Base-by-base conservation (phyloP, 2,113 vertebrate species). In the Corythornis madagascariensis region DNA sequence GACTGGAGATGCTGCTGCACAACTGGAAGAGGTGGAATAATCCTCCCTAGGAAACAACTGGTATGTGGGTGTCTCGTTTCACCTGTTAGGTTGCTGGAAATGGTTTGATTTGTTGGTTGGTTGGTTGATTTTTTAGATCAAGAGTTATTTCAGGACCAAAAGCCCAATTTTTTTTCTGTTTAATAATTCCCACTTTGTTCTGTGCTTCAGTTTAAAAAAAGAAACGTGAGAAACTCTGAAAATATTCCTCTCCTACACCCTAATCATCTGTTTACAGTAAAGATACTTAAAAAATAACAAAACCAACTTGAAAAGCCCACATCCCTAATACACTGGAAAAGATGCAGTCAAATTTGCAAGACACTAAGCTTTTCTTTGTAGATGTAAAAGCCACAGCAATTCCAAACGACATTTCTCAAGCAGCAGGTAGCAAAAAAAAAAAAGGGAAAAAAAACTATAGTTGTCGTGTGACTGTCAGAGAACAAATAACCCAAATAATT, bases 341-440 rank as follows among this genome's bases (percentile, higher is more conserved):
- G 74, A 83, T 4, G 13, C 52, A 87, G n/a, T n/a, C 16, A 69
- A 81, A 90, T 72, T 83, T 3, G 1, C 40, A 83, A 74, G 65
- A 81, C 48, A 48, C 43, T 86, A 78, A 83, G 42, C 22, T 77
- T 74, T 83, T 56, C 70, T 81, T 83, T 80, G 31, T 21, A 70
- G 47, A 66, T 3, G 1, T 66, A 78, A 84, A 86, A 89, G 77
- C 77, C 0, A 0, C 13, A 77, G 61, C 43, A 86, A 93, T 84
- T 75, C 45, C 48, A 82, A 93, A 78, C n/a, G 60, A 67, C 50
- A 60, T 89, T 90, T 86, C 53, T 84, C 77, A 89, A 95, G 84
- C 45, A 91, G 82, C 55, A 73, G 78, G 47, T 80, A 83, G 61
- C 48, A 73, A 76, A 81, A 66, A 83, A 59, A 12, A 0, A 17